Conservation (phyloP, 2,113 vertebrate genomes). For the Stegostoma tigrinum region DNA sequence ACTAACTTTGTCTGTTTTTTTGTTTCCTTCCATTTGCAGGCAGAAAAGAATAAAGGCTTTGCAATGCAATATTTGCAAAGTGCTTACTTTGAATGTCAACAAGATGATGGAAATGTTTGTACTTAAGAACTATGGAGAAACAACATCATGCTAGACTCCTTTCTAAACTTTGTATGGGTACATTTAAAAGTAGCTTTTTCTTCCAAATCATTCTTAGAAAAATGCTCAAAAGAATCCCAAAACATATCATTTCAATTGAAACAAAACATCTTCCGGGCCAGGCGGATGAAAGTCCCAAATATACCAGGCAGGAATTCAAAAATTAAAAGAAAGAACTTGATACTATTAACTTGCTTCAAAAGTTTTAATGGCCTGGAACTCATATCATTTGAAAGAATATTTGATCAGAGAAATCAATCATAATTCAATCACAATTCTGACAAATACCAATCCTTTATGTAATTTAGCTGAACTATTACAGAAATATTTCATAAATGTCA, state of each 20-base stretch:
- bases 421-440: background rate
- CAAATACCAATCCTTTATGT: background rate
- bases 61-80: background rate
- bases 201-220: background rate
- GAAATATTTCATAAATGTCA: conserved; percentile 22
- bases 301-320: background rate
- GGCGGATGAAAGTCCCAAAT: background rate
- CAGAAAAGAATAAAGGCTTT: background rate
- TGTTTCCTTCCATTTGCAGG: background rate
- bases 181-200: background rate
- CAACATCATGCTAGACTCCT: background rate
- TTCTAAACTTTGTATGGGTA: too few species aligned
- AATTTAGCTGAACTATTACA: background rate
- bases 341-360: background rate
- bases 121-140: background rate
- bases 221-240: background rate
- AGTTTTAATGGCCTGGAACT: background rate
- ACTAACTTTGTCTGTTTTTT: background rate
- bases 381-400: background rate
- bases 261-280: background rate
- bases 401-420: conserved; percentile 7
- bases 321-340: background rate
- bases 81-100: background rate
- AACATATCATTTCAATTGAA: background rate
- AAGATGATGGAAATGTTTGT: background rate